Evolutionary conservation across 2,888 invertebrate species (phyloP).

Genomic region (Galerucella nymphaeae): DNA sequence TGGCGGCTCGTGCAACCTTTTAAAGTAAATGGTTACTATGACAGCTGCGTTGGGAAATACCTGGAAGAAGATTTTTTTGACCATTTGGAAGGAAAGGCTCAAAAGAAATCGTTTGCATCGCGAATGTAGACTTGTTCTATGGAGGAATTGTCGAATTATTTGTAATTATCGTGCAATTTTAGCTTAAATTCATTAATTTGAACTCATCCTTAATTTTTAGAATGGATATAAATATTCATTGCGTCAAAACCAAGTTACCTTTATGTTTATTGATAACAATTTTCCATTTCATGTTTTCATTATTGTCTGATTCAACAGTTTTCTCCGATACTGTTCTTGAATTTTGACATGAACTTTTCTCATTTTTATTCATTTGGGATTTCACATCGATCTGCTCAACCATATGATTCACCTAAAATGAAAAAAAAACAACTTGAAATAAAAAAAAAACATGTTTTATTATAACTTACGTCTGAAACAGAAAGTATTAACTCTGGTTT

Average conservation of each 20-base stretch:
- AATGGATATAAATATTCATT: too few species aligned
- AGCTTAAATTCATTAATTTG: too few species aligned
- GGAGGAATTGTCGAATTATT: too few species aligned
- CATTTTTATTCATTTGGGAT: not conserved
- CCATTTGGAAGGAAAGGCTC: too few species aligned
- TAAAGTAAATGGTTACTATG: too few species aligned
- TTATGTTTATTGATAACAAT: conserved; percentile 51
- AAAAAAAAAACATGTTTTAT: not conserved
- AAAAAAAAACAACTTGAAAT: not conserved
- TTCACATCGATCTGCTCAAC: not conserved
- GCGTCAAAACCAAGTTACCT: conserved; percentile 9
- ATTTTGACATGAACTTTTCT: not conserved
- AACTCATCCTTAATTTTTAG: too few species aligned
- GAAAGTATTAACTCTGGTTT: conserved; percentile 1
- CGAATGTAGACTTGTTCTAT: too few species aligned
- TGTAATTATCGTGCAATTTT: too few species aligned
- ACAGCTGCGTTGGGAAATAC: too few species aligned
- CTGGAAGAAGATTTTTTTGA: too few species aligned
- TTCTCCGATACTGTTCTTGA: conserved; percentile 9
- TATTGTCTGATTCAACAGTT: conserved; percentile 26
- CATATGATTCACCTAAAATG: not conserved
- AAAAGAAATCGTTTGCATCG: too few species aligned
- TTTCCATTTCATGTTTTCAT: conserved; percentile 49
- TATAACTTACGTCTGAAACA: conserved; percentile 34
- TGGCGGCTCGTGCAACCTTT: too few species aligned